Percentiles rank a stretch among this genome's conserved stretches.
Conservation (phyloP, 2,888 invertebrate species). For the Xanthia icteritia region DNA sequence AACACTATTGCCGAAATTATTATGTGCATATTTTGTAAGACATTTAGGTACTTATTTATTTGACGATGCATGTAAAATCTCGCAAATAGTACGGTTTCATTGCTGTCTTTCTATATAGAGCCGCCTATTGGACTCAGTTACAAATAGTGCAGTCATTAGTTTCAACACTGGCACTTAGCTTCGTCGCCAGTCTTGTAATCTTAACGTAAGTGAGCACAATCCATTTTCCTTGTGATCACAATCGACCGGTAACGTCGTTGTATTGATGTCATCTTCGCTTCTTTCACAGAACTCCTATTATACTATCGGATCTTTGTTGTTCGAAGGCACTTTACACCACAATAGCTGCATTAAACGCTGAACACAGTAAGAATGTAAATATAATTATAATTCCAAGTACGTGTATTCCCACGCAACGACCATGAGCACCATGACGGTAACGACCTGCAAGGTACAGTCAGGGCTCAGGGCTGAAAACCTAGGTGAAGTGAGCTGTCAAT, state of each 20-base stretch:
- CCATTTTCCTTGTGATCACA: slow-evolving; percentile 69
- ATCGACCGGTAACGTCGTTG: slow-evolving; percentile 62
- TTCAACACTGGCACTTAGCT: slow-evolving; percentile 55
- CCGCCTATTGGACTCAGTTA: slow-evolving; percentile 33
- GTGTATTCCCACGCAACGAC: slow-evolving; percentile 81
- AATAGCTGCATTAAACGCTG: slow-evolving; percentile 70
- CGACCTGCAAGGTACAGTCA: slow-evolving; percentile 53
- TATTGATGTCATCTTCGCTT: slow-evolving; percentile 67
- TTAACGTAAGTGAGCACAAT: slow-evolving; percentile 48
- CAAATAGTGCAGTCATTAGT: slow-evolving; percentile 61
- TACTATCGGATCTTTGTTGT: slow-evolving; percentile 71
- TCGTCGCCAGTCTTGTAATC: slow-evolving; percentile 54
- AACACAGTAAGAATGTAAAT: slow-evolving; percentile 78
- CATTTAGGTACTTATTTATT: slow-evolving; percentile 5
- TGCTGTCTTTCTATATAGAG: slow-evolving; percentile 23
- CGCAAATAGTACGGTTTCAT: slow-evolving; percentile 20
- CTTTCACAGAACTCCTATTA: slow-evolving; percentile 66
- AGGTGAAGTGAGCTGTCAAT: too few species aligned
- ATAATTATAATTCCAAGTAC: slow-evolving; percentile 79
- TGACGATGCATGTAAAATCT: slow-evolving; percentile 15
- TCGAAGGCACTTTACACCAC: slow-evolving; percentile 67
- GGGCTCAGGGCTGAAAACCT: slow-evolving; percentile 27
- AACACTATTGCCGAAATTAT: slow-evolving; percentile 28
- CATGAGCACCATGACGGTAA: slow-evolving; percentile 73
- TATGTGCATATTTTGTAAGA: slow-evolving; percentile 13